These are phyloP conservation scores for Radopholus similis DNA, from an alignment of 1,140 invertebrate species.

Conservation along the genomic window DNA sequence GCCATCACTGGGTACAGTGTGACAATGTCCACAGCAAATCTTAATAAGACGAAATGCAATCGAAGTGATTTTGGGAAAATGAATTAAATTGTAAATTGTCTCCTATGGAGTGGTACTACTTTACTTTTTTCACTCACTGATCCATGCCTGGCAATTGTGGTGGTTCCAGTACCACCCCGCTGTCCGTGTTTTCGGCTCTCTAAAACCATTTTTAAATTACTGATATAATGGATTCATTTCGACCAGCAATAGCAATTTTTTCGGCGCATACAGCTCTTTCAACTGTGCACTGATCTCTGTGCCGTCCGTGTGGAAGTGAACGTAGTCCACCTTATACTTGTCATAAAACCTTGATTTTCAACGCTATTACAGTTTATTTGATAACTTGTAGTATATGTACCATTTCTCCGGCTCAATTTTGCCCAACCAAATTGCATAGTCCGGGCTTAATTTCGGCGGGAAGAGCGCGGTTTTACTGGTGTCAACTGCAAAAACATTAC, in stretches of 20 bases:
- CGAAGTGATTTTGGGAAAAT: background rate
- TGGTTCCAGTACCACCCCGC: slow-evolving; percentile 38
- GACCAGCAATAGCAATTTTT: slow-evolving; percentile 27
- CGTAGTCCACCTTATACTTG: slow-evolving; percentile 52
- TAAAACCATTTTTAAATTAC: background rate
- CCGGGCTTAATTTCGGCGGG: slow-evolving; percentile 45
- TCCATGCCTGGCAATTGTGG: slow-evolving; percentile 31
- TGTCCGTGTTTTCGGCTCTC: slow-evolving; percentile 46
- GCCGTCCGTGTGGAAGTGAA: slow-evolving; percentile 41
- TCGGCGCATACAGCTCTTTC: slow-evolving; percentile 7
- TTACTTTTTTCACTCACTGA: background rate
- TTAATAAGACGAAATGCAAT: background rate
- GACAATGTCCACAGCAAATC: slow-evolving; percentile 32
- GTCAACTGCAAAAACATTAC: too few species aligned
- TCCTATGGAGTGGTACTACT: background rate
- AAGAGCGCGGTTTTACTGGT: slow-evolving; percentile 49
- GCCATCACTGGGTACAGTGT: slow-evolving; percentile 52
- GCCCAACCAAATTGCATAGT: slow-evolving; percentile 57
- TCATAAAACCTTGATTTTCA: background rate
- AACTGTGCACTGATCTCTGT: slow-evolving; percentile 34
- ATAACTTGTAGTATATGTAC: slow-evolving; percentile 44
- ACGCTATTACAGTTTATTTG: background rate
- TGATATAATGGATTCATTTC: background rate
- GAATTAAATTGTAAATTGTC: background rate
- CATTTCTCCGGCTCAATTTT: slow-evolving; percentile 53